Evolutionary conservation across 1,140 invertebrate species (phyloP).

Genomic region (Nasonia longicornis): DNA sequence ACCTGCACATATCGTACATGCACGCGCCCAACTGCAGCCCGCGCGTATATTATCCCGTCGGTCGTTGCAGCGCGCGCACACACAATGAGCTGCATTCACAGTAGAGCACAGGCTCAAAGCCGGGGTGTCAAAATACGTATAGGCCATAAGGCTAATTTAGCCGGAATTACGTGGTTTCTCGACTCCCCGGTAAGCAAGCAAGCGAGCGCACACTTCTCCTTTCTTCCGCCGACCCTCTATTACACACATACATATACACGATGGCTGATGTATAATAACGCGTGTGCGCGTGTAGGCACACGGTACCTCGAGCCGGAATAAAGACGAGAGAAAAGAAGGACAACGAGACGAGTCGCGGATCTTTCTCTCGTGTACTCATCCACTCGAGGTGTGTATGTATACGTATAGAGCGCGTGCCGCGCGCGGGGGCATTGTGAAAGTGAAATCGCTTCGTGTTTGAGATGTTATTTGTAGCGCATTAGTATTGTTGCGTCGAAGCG

Average conservation of each 20-base stretch:
- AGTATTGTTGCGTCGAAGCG: slow-evolving; percentile 65
- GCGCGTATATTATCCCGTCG: slow-evolving; percentile 9
- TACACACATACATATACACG: not conserved
- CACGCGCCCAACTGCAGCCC: not conserved
- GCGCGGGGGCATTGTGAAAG: slow-evolving; percentile 62
- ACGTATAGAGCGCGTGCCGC: not conserved
- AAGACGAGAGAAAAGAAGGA: slow-evolving; percentile 19
- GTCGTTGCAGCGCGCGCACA: slow-evolving; percentile 4
- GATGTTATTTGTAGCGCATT: slow-evolving; percentile 70
- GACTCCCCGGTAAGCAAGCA: not conserved
- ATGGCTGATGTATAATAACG: not conserved
- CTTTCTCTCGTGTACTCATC: too few species aligned
- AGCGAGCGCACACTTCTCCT: too few species aligned
- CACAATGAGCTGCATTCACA: slow-evolving; percentile 63
- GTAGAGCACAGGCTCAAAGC: slow-evolving; percentile 52
- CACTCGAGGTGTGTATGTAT: too few species aligned
- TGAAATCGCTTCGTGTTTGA: slow-evolving; percentile 68
- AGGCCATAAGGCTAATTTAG: slow-evolving; percentile 68
- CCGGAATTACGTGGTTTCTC: slow-evolving; percentile 52
- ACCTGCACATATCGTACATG: not conserved
- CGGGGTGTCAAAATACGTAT: slow-evolving; percentile 65
- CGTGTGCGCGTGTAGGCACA: not conserved
- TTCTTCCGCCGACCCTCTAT: not conserved
- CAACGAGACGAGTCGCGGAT: too few species aligned
- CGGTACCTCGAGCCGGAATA: not conserved